phyloP scores from a whole-genome alignment of 2,888 invertebrate genomes.

The Andrena marginata region DNA sequence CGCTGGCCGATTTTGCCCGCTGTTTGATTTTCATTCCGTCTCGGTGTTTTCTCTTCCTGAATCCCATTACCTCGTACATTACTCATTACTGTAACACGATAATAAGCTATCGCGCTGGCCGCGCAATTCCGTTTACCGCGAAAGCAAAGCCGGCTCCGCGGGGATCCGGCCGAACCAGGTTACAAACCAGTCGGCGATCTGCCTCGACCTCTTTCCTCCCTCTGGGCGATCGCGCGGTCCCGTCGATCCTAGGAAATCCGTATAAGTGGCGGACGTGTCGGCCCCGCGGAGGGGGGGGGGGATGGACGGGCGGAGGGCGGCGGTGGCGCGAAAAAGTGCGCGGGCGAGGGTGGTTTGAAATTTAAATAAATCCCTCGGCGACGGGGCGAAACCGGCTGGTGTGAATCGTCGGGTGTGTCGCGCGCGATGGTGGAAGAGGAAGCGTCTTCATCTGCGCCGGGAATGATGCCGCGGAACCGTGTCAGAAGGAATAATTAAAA shows the following conservation, averaged over 20 bases:
- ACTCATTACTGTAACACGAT: no score
- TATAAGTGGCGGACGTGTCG: background rate
- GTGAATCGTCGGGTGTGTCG: background rate
- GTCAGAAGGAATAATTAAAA: conserved; percentile 40
- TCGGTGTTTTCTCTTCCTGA: no score
- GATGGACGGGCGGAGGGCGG: background rate
- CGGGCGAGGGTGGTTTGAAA: background rate
- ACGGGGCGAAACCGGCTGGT: background rate
- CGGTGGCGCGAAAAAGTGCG: background rate
- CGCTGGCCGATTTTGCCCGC: no score
- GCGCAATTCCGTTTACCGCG: background rate
- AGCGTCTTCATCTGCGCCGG: background rate
- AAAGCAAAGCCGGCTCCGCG: background rate
- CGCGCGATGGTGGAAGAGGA: background rate
- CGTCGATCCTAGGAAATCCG: background rate
- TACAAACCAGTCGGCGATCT: conserved; percentile 23
- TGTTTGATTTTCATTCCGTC: no score
- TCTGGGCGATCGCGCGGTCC: background rate
- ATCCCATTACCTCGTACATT: no score
- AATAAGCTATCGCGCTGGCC: no score
- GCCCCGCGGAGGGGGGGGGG: background rate
- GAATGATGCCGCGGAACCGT: conserved; percentile 29
- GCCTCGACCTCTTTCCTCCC: background rate
- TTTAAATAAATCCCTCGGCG: background rate
- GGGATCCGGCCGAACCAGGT: background rate